Evolutionary conservation across 2,113 vertebrate species (phyloP).

Genomic region (Zootoca vivipara): DNA sequence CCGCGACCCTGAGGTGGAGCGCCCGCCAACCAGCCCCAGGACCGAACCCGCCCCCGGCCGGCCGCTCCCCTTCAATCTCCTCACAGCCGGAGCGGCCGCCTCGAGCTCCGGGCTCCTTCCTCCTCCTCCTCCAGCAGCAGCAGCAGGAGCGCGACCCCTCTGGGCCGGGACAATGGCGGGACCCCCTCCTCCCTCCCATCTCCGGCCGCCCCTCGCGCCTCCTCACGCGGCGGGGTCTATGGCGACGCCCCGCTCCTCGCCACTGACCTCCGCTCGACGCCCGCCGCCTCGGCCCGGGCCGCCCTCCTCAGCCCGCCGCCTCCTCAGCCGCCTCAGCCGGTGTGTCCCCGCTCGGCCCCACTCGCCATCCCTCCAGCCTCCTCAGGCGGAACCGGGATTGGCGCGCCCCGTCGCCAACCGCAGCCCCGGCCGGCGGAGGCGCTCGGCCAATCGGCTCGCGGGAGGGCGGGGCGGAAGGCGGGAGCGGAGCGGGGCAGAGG

Average conservation of each 20-base stretch:
- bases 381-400: not conserved
- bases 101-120: too few relatives aligned
- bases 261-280: not conserved
- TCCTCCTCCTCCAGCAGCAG: too few relatives aligned
- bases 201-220: not conserved
- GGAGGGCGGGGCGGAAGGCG: not conserved
- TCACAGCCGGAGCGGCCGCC: too few relatives aligned
- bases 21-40: too few relatives aligned
- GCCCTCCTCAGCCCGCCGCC: not conserved
- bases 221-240: not conserved
- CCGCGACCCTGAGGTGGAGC: too few relatives aligned
- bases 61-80: too few relatives aligned
- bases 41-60: too few relatives aligned
- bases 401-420: constrained; percentile 12
- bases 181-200: too few relatives aligned
- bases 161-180: too few relatives aligned
- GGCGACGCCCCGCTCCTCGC: not conserved
- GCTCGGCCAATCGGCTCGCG: not conserved
- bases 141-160: too few relatives aligned
- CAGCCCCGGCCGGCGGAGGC: rapidly evolving
- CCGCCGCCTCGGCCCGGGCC: not conserved
- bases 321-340: not conserved
- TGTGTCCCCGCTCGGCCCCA: constrained; percentile 33
- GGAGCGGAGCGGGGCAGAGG: not conserved
- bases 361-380: constrained; percentile 34